phyloP scores from a whole-genome alignment of 2,113 vertebrate species.

The Hippoglossus stenolepis region DNA sequence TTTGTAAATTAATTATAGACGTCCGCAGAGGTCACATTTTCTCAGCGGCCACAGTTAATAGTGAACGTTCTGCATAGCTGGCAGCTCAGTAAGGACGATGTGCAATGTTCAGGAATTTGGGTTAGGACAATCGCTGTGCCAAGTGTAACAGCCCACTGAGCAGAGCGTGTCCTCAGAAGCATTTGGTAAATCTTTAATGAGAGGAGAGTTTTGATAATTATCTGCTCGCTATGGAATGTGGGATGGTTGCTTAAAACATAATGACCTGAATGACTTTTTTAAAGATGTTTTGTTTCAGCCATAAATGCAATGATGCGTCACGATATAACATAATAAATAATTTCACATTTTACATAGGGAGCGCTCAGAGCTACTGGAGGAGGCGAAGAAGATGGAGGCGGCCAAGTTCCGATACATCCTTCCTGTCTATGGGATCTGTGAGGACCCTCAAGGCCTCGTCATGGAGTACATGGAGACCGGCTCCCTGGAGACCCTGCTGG shows the following conservation, averaged over 20 bases:
- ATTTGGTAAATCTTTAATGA: conserved; percentile 40
- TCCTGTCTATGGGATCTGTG: conserved; percentile 96
- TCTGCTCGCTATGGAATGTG: background rate
- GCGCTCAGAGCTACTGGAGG: conserved; percentile 91
- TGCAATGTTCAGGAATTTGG: conserved; percentile 28
- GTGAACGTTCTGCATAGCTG: conserved; percentile 22
- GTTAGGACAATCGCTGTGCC: conserved; percentile 4
- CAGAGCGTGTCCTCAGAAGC: conserved; percentile 4
- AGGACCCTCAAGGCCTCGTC: conserved; percentile 91
- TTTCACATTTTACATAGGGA: conserved; percentile 81
- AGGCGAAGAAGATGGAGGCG: conserved; percentile 98
- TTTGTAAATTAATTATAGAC: conserved; percentile 21
- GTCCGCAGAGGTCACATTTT: conserved; percentile 3
- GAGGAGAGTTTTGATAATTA: background rate
- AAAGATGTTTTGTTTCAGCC: background rate
- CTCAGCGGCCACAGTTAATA: background rate
- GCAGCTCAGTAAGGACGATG: background rate
- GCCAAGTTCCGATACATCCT: conserved; percentile 97
- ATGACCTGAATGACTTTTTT: background rate
- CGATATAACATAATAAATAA: background rate
- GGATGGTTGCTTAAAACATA: background rate
- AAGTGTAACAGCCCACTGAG: conserved; percentile 21
- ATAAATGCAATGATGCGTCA: no score
- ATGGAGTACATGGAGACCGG: conserved; percentile 99
- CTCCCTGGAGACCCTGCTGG: conserved; percentile 93